A percentile compares a stretch with the other conserved stretches of the same genome.
These are phyloP conservation scores for Motacilla tschutschensis DNA, from an alignment of 2,113 vertebrate species.

Conservation along the genomic window DNA sequence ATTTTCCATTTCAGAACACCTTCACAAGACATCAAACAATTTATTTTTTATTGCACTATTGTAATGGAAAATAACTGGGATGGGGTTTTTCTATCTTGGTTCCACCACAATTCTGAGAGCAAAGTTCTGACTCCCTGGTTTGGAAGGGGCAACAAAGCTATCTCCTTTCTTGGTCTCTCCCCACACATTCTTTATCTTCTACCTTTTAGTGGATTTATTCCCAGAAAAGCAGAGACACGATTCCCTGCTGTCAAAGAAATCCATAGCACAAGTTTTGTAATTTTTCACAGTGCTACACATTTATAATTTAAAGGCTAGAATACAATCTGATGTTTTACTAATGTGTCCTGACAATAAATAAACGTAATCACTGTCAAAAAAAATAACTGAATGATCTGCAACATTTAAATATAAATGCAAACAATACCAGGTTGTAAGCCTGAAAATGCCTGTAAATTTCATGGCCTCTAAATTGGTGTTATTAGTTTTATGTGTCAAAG, in stretches of 20 bases:
- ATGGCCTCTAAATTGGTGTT: not conserved
- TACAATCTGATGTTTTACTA: not conserved
- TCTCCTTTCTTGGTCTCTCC: not conserved
- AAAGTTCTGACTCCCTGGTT: not conserved
- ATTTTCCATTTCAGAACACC: conserved; percentile 1
- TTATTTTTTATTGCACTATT: not conserved
- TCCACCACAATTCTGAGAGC: not conserved
- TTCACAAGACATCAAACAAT: not conserved
- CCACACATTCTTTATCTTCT: not conserved
- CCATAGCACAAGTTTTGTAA: not conserved
- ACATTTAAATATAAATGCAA: not conserved
- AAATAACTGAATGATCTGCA: not conserved
- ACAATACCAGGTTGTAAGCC: not conserved
- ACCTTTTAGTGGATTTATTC: not conserved
- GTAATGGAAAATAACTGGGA: not conserved
- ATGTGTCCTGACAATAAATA: not conserved
- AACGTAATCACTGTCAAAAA: not conserved
- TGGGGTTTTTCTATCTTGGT: not conserved
- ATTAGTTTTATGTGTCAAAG: not conserved
- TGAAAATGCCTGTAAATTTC: not conserved
- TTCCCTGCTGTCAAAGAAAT: not conserved
- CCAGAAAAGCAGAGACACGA: not conserved
- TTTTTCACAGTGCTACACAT: not conserved
- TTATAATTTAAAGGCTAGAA: not conserved
- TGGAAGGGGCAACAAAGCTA: not conserved